phyloP scores from a whole-genome alignment of 2,888 invertebrate genomes.

The Drosophila lacicola region DNA sequence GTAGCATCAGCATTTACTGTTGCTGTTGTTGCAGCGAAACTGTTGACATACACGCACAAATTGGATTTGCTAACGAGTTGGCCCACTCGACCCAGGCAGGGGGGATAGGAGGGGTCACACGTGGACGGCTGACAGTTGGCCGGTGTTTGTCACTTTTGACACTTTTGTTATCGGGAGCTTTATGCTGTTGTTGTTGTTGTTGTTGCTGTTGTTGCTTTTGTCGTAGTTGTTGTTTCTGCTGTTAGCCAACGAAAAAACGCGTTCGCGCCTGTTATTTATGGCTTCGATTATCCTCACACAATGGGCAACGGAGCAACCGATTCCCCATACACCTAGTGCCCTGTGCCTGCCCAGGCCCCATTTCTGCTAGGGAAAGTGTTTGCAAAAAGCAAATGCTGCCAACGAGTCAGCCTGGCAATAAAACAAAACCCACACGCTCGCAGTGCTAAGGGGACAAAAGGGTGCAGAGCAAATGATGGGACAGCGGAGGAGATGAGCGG shows the following conservation, averaged over 20 bases:
- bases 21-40: slow-evolving; percentile 23
- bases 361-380: slow-evolving; percentile 59
- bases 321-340: neutral
- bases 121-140: slow-evolving; percentile 62
- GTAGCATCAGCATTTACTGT: slow-evolving; percentile 25
- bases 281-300: slow-evolving; percentile 78
- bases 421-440: slow-evolving; percentile 73
- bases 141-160: slow-evolving; percentile 77
- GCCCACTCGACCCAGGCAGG: neutral
- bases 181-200: slow-evolving; percentile 28
- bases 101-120: neutral
- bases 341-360: neutral
- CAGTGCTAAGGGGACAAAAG: slow-evolving; percentile 9
- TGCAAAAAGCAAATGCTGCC: slow-evolving; percentile 57
- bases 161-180: slow-evolving; percentile 70
- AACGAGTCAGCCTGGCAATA: slow-evolving; percentile 66
- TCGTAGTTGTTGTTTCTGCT: slow-evolving; percentile 27
- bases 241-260: slow-evolving; percentile 46
- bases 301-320: slow-evolving; percentile 51
- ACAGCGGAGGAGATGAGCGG: slow-evolving; percentile 3
- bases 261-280: slow-evolving; percentile 78
- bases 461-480: slow-evolving; percentile 14
- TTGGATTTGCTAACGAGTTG: slow-evolving; percentile 76
- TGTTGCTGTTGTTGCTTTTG: slow-evolving; percentile 29
- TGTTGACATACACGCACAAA: slow-evolving; percentile 75